These are phyloP conservation scores for Tipula unca DNA, from an alignment of 2,888 invertebrate species.

Conservation along the genomic window DNA sequence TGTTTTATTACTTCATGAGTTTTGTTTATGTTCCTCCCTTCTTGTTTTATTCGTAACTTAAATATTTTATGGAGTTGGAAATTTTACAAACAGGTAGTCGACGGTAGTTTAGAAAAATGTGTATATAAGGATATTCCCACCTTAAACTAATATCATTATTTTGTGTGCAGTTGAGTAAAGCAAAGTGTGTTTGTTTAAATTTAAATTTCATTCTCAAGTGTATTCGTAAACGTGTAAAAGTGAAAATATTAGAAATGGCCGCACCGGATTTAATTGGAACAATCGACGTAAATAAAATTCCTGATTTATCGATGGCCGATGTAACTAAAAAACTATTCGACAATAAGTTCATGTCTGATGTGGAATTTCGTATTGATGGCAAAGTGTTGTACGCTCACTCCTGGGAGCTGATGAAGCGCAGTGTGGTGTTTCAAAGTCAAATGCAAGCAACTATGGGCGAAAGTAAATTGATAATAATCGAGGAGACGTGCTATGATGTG, in stretches of 20 bases:
- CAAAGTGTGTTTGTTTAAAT: too few relatives aligned
- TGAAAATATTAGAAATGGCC: not conserved
- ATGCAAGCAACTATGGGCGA: not conserved
- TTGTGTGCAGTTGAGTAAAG: too few relatives aligned
- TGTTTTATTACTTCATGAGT: too few relatives aligned
- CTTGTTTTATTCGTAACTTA: too few relatives aligned
- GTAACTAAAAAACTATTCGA: not conserved
- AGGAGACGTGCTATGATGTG: not conserved
- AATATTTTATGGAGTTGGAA: too few relatives aligned
- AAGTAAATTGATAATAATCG: not conserved
- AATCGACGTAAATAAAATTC: not conserved
- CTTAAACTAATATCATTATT: too few relatives aligned
- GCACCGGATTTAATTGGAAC: not conserved
- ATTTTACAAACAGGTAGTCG: too few relatives aligned
- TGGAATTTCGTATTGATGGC: not conserved
- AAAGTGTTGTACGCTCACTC: not conserved
- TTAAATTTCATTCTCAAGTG: too few relatives aligned
- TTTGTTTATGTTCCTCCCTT: too few relatives aligned
- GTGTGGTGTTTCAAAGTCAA: not conserved
- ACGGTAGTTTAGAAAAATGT: too few relatives aligned
- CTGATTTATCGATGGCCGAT: not conserved
- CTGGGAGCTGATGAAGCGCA: not conserved
- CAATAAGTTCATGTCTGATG: not conserved
- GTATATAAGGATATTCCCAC: too few relatives aligned
- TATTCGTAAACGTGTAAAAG: too few relatives aligned